Conservation (phyloP, 2,888 invertebrate species). For the Camponotus fellah region DNA sequence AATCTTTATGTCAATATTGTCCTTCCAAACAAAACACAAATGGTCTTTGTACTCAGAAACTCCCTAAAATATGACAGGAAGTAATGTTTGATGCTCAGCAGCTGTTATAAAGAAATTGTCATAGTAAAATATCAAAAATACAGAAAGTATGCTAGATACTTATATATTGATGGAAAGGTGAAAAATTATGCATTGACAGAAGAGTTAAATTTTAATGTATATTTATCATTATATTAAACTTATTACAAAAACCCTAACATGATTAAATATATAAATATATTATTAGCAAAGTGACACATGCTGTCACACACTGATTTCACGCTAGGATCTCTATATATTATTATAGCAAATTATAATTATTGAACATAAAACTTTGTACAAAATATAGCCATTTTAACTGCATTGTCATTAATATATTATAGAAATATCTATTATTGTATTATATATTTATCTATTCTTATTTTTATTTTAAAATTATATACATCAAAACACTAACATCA, state of each 20-base stretch:
- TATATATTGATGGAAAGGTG: no score
- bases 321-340: not conserved
- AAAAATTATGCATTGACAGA: no score
- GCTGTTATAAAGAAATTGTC: no score
- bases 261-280: not conserved
- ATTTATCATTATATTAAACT: no score
- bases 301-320: not conserved
- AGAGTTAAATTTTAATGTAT: no score
- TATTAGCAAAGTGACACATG: conserved; percentile 11
- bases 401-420: not conserved
- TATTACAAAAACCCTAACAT: not conserved
- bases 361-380: conserved; percentile 14
- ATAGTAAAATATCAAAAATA: no score
- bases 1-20: no score
- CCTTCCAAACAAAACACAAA: no score
- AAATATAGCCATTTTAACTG: not conserved
- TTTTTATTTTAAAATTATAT: conserved; percentile 24
- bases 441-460: conserved; percentile 16
- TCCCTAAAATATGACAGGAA: no score
- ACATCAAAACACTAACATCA: conserved; percentile 23
- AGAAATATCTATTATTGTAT: not conserved
- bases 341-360: conserved; percentile 4
- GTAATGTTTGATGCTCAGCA: no score
- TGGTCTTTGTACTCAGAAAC: no score
- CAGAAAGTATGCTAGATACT: no score